These are phyloP conservation scores for Lamproptera curius DNA, from an alignment of 2,888 invertebrate genomes.

Conservation along the genomic window DNA sequence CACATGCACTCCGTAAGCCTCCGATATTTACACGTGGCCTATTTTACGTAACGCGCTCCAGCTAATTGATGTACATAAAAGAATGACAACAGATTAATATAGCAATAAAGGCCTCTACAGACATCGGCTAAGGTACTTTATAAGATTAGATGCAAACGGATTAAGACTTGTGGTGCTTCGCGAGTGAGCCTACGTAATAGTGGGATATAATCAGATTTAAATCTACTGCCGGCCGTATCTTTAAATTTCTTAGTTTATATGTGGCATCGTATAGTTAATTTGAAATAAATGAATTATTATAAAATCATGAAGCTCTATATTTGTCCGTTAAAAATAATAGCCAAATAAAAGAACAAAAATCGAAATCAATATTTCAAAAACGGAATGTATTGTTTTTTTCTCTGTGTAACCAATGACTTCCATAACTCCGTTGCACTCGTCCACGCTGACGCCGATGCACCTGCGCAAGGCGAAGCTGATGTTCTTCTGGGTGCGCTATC, in stretches of 20 bases:
- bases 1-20: background rate
- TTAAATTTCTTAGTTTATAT: constrained; percentile 22
- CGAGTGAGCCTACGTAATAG: constrained; percentile 50
- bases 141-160: constrained; percentile 76
- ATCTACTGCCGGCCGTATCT: constrained; percentile 30
- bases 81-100: constrained; percentile 16
- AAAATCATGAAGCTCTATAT: no score
- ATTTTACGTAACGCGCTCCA: background rate
- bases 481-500: constrained; percentile 99
- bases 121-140: constrained; percentile 65
- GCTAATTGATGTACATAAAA: background rate
- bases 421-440: constrained; percentile 94
- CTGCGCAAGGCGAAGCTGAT: constrained; percentile 99
- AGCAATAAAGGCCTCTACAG: constrained; percentile 20
- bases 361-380: no score
- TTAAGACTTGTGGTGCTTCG: constrained; percentile 72
- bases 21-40: background rate
- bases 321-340: no score
- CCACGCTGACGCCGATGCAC: constrained; percentile 99
- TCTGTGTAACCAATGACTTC: constrained; percentile 54
- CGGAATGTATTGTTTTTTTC: no score
- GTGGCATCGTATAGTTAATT: constrained; percentile 27
- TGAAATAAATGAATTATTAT: no score
- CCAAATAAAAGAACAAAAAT: no score
- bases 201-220: constrained; percentile 56